Base-by-base conservation (phyloP, 2,888 invertebrate genomes). In the Andrena chrysosceles region DNA sequence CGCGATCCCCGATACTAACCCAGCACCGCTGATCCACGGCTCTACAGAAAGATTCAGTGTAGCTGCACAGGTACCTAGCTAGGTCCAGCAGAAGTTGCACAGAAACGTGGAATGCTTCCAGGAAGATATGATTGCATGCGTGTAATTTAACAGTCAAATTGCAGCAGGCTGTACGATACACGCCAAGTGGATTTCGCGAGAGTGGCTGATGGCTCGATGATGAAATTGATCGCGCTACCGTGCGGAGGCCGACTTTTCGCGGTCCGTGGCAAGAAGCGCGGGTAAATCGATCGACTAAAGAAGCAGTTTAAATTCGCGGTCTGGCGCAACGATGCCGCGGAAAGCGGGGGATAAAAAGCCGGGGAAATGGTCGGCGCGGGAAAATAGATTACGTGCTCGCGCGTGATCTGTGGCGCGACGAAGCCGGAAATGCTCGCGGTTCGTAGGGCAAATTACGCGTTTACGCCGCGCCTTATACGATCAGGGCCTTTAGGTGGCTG, bases 381-480 rank as follows among this genome's bases (percentile, higher is more conserved):
- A 26, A 42, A 48, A 42, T 42, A 48, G 64, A 48, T 68, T 56
- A 35, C 63, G 56, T 48, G 79, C 52, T 49, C 29, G 52, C 66
- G 60, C 26, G 62, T 35, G 20, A 20, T 42, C 29, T 64, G 56
- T 23, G 13, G 33, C 59, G 70, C 52, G 68, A 74, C 33, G 42
- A 63, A 67, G 54, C 33, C 59, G 52, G 62, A 66, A 59, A 35
- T 42, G 4, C 29, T n/a, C 26, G 23, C 13, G 56, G 42, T 72
- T 77, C 56, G 16, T 5, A 60, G 49, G 63, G 69, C 73, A 77
- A 83, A 75, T 83, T 70, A 59, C 67, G 76, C 75, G 77, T 83
- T 68, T 68, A 83, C 67, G 70, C 49, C 70, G 59, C 68, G 63
- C 74, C 63, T 74, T 66, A 48, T 75, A 67, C 78, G 68, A 72